Evolutionary conservation across 2,797 vertebrate species (phyloP), one percentile per base, ranked within the genome.

Genomic region (Leptodactylus fallax): DNA sequence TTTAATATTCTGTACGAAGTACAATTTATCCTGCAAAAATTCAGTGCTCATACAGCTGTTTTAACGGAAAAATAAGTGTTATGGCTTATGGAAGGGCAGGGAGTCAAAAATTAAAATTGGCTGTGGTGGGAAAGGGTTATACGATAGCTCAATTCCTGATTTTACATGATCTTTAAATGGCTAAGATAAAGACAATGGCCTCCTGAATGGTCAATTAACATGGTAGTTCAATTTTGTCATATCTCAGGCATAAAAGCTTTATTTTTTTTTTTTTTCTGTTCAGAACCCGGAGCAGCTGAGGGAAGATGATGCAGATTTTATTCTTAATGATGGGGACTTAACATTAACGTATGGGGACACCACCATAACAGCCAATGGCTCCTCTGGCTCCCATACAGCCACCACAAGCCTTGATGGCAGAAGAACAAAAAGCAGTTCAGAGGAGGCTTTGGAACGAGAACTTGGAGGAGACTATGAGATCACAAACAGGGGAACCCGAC

Each of bases 251-350:
- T 72, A 21, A 21, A 11, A 10, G 3, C 21, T 10, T 77, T 77
- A 0, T 14, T 53, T 69, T 17, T 10, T 53, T 77, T 1, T 14
- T 76, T 69, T 17, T 74, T 91, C 86, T 88, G 91, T 91, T 25
- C 94, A 99, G 98, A 98, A 97, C 93, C 96, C 97, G 55, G 98
- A 99, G 90, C 97, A 97, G 79, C 95, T 98, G 90, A 93, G 95
- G 93, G 97, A 98, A 84, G 96, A 96, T 8, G 97, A 99, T 93
- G 95, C 97, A 0, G 98, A 99, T 93, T 95, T 99, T 90, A 96
- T 98, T 91, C 94, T 96, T 71, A 97, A 95, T 0, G 98, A 98
- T 21, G 94, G 96, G 3, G 97, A 99, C 93, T 96, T 99, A 91
- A 96, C 97, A 0, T 95, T 99, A 92, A 97, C 96, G 19, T 99